phyloP scores from a whole-genome alignment of 2,113 vertebrate species.

The Dasyprocta punctata region DNA sequence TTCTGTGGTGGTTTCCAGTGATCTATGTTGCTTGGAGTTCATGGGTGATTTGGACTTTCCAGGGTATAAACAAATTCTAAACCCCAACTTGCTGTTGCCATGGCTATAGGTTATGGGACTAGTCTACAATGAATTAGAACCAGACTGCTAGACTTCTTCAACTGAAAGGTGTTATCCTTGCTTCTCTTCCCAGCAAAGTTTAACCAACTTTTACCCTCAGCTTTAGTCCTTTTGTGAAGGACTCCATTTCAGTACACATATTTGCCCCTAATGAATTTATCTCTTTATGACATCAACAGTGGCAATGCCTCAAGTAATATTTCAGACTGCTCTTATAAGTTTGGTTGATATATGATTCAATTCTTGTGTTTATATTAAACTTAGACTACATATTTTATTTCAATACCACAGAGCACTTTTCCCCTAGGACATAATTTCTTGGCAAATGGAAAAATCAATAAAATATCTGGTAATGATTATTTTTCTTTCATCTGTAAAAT shows the following conservation, averaged over 20 bases:
- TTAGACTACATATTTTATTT: neutral
- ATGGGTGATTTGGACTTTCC: neutral
- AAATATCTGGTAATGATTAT: neutral
- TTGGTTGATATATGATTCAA: constrained; percentile 17
- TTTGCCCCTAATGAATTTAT: neutral
- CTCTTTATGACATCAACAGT: neutral
- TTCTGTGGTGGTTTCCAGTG: neutral
- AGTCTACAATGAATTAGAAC: neutral
- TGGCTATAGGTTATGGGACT: neutral
- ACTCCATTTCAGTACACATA: neutral
- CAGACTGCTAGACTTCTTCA: neutral
- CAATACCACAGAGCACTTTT: neutral
- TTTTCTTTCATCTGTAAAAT: constrained; percentile 33
- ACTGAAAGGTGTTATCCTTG: neutral
- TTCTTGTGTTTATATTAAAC: constrained; percentile 18
- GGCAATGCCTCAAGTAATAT: neutral
- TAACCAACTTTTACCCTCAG: neutral
- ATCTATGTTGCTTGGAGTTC: neutral
- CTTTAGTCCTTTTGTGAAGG: neutral
- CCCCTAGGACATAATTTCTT: neutral
- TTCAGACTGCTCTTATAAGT: neutral
- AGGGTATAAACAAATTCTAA: neutral
- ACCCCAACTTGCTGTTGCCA: neutral
- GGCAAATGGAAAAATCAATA: constrained; percentile 3
- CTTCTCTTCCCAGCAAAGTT: neutral